Base-by-base conservation (phyloP, 1,140 invertebrate genomes). In the Tetranychus cinnabarinus region DNA sequence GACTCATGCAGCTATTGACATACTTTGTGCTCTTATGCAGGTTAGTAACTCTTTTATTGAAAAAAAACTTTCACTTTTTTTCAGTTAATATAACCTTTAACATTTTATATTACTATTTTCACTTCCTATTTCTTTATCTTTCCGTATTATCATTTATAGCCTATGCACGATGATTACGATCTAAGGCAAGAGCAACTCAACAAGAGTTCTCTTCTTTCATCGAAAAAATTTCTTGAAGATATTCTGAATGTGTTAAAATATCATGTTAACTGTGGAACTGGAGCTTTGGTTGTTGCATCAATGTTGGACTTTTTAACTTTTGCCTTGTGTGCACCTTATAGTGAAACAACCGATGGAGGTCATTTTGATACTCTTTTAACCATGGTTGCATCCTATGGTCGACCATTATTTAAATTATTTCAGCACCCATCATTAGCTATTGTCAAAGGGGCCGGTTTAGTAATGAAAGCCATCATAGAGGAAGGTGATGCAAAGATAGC, bases 261-360 rank as follows among this genome's bases (percentile, higher is more conserved):
- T 58, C 90, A 97, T 75, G 86, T 97, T 68, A 79, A 80, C 66
- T 81, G 82, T 69, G 83, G 75, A 46, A 80, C 78, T 36, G 81
- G 81, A 35, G 79, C 79, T 47, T 68, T 82, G 15, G 77, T 82
- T 31, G 79, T 83, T 52, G 74, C 79, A 33, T 86, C 90, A 45
- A 95, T 99, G 88, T 77, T 99, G 68, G 96, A 99, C 75, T 93
- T 99, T 70, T 75, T 99, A 63, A 98, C 93, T n/a, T 99, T 95
- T 77, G 85, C 91, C 6, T 76, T 99, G 10, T 98, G 95, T 76
- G 87, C 95, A 62, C 96, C 96, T 33, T 99, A 97, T 75, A 93
- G 88, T 72, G 96, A 99, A 76, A 98, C 96, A 39, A 98, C 96
- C 0, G 89, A 96, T 70, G 90, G 92, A 31, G 87, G 87, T 68